These are phyloP conservation scores for Sebastes hubbsi DNA, from an alignment of 2,797 vertebrate species.

Conservation along the genomic window DNA sequence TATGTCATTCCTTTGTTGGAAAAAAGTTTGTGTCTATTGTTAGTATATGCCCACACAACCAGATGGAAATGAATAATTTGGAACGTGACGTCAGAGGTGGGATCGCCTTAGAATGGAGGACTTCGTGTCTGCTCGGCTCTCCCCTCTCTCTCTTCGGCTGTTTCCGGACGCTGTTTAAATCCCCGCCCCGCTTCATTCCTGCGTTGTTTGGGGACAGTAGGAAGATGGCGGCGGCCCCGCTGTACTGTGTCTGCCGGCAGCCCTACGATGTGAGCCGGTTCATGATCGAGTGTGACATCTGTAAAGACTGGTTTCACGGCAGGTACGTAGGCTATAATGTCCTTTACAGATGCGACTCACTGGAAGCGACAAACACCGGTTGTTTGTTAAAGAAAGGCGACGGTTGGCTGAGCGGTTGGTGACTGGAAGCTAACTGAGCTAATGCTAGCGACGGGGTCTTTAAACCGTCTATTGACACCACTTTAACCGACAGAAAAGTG, in stretches of 20 bases:
- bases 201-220: constrained; percentile 88
- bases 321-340: constrained; percentile 81
- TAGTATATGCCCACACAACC: constrained; percentile 43
- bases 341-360: not conserved
- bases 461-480: constrained; percentile 80
- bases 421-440: constrained; percentile 72
- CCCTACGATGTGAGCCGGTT: constrained; percentile 98
- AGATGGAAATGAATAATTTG: constrained; percentile 65
- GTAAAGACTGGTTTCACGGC: constrained; percentile 99
- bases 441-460: constrained; percentile 76
- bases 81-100: constrained; percentile 74
- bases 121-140: constrained; percentile 59
- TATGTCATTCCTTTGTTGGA: constrained; percentile 41
- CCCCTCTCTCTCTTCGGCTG: constrained; percentile 56
- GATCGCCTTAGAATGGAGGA: constrained; percentile 45
- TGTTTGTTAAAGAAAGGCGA: constrained; percentile 65
- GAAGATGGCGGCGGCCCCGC: constrained; percentile 92
- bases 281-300: constrained; percentile 98
- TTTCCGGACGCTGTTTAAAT: constrained; percentile 75
- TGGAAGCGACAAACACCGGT: constrained; percentile 16
- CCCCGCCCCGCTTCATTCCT: constrained; percentile 82
- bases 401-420: constrained; percentile 54
- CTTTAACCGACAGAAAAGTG: constrained; percentile 62
- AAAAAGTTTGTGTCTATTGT: constrained; percentile 52
- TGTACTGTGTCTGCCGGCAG: constrained; percentile 98